These are phyloP conservation scores for Corythornis leucogaster DNA, from an alignment of 2,797 vertebrate species.

Conservation along the genomic window DNA sequence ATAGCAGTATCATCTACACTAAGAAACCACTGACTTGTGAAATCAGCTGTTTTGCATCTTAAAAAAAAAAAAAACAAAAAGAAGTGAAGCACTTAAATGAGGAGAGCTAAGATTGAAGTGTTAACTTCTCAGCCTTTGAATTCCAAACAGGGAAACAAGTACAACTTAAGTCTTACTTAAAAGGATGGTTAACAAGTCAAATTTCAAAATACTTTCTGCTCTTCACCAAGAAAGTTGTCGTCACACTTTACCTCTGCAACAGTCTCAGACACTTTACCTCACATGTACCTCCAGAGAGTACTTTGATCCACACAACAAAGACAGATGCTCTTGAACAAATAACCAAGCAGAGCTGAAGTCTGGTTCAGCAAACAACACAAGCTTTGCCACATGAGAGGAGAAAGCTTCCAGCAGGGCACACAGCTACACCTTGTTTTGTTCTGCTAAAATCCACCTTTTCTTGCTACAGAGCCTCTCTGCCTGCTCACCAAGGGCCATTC, in stretches of 20 bases:
- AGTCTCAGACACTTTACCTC: not conserved
- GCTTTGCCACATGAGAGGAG: not conserved
- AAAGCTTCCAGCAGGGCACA: not conserved
- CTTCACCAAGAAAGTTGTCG: not conserved
- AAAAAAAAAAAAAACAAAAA: not conserved
- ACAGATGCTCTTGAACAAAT: not conserved
- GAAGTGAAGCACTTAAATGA: not conserved
- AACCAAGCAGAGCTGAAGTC: not conserved
- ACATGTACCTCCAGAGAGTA: not conserved
- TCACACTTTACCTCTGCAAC: not conserved
- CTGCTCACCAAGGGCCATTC: not conserved
- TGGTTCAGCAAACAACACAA: not conserved
- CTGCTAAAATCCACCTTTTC: not conserved
- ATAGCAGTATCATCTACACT: not conserved
- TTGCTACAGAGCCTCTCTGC: not conserved
- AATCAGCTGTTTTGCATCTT: not conserved
- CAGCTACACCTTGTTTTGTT: not conserved
- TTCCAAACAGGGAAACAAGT: not conserved
- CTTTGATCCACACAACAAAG: conserved; percentile 5
- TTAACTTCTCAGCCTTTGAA: not conserved
- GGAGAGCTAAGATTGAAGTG: not conserved
- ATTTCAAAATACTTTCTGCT: not conserved
- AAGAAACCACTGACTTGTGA: not conserved
- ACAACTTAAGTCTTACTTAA: not conserved
- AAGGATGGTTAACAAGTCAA: not conserved